Conservation (phyloP, 2,113 vertebrate genomes). For the Galeopterus variegatus region DNA sequence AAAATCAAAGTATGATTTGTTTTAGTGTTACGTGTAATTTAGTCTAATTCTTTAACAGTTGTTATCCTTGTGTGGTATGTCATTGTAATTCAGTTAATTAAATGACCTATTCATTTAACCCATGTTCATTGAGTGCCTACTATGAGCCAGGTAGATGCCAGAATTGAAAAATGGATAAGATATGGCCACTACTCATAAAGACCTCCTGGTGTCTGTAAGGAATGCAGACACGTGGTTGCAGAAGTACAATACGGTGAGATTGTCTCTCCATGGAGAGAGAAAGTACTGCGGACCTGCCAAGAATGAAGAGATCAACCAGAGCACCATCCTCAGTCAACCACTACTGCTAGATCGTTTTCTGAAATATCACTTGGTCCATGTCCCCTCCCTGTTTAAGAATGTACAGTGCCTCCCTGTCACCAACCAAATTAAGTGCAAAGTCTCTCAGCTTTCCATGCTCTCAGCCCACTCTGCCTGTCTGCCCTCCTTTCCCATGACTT, state of each 20-base stretch:
- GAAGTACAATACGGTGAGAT: neutral
- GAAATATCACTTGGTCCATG: neutral
- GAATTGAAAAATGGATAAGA: slow-evolving; percentile 37
- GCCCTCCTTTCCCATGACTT: neutral
- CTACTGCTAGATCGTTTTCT: slow-evolving; percentile 4
- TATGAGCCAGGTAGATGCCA: neutral
- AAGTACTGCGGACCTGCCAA: neutral
- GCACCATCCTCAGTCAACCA: neutral
- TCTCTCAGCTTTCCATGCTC: neutral
- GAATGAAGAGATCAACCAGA: neutral
- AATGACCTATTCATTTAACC: slow-evolving; percentile 27
- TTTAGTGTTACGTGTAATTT: neutral
- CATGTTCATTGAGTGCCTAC: slow-evolving; percentile 26
- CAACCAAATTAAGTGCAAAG: neutral
- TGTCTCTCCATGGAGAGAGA: neutral
- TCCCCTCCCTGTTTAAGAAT: neutral
- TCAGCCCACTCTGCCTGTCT: neutral
- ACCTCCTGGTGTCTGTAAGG: slow-evolving; percentile 7
- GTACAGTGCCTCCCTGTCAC: neutral
- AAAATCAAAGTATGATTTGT: slow-evolving; percentile 32
- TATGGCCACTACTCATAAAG: neutral
- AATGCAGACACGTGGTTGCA: neutral
- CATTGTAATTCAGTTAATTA: slow-evolving; percentile 49
- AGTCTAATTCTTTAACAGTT: slow-evolving; percentile 34
- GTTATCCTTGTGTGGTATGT: slow-evolving; percentile 43